A percentile compares a stretch with the other conserved stretches of the same genome.
phyloP scores from a whole-genome alignment of 1,140 invertebrate species.

The Cecropterus lyciades region DNA sequence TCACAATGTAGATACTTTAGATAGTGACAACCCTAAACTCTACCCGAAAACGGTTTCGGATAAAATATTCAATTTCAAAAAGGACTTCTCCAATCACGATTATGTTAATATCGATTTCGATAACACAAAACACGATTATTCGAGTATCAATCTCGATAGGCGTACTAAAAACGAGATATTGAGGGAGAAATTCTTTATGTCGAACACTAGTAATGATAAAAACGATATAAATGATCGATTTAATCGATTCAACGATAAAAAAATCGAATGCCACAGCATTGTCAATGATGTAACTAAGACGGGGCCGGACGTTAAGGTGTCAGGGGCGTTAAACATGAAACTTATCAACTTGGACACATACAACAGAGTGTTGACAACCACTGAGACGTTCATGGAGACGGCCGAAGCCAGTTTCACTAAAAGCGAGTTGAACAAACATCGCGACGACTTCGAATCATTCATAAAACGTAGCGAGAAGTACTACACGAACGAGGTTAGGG shows the following conservation, averaged over 20 bases:
- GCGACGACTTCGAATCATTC: slow-evolving; percentile 75
- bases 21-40: slow-evolving; percentile 48
- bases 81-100: slow-evolving; percentile 71
- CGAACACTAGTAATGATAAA: slow-evolving; percentile 61
- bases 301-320: slow-evolving; percentile 65
- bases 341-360: slow-evolving; percentile 71
- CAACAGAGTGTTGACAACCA: slow-evolving; percentile 71
- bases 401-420: slow-evolving; percentile 75
- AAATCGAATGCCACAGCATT: slow-evolving; percentile 79
- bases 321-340: slow-evolving; percentile 74
- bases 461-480: slow-evolving; percentile 79
- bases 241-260: slow-evolving; percentile 67
- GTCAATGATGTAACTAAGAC: slow-evolving; percentile 70
- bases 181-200: slow-evolving; percentile 69
- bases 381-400: slow-evolving; percentile 66
- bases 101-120: slow-evolving; percentile 65
- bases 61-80: slow-evolving; percentile 76
- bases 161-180: slow-evolving; percentile 68
- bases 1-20: slow-evolving; percentile 3
- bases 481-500: slow-evolving; percentile 65
- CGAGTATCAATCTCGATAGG: slow-evolving; percentile 54
- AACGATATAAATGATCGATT: slow-evolving; percentile 70
- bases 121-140: slow-evolving; percentile 42
- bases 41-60: slow-evolving; percentile 64
- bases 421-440: slow-evolving; percentile 55